Evolutionary conservation across 2,888 invertebrate genomes (phyloP).

Genomic region (Hermaeophaga mercurialis): DNA sequence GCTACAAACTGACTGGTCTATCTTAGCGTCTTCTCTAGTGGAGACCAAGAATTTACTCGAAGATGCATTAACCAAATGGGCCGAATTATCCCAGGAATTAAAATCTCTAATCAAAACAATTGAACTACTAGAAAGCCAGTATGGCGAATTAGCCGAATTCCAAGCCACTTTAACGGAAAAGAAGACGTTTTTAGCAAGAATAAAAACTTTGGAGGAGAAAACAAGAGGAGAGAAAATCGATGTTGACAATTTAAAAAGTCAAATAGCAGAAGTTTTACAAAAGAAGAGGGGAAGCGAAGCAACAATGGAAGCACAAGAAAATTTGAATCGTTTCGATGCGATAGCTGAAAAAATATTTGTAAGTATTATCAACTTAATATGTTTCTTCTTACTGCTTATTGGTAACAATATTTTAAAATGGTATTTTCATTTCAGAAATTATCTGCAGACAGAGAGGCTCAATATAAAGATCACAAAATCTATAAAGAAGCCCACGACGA

Average conservation of each 20-base stretch:
- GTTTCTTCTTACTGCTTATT: background rate
- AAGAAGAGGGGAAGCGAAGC: slow-evolving; percentile 85
- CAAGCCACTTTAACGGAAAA: slow-evolving; percentile 87
- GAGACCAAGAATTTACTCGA: slow-evolving; percentile 88
- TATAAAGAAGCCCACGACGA: slow-evolving; percentile 94
- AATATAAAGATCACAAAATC: slow-evolving; percentile 83
- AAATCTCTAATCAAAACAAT: slow-evolving; percentile 83
- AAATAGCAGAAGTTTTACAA: slow-evolving; percentile 83
- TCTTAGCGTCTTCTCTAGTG: slow-evolving; percentile 83
- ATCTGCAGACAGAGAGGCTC: slow-evolving; percentile 79
- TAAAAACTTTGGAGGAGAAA: slow-evolving; percentile 86
- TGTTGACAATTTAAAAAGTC: slow-evolving; percentile 82
- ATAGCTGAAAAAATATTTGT: slow-evolving; percentile 77
- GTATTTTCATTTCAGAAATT: slow-evolving; percentile 59
- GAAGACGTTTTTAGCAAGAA: slow-evolving; percentile 80
- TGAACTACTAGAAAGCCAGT: slow-evolving; percentile 74
- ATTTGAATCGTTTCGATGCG: slow-evolving; percentile 81
- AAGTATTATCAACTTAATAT: slow-evolving; percentile 28
- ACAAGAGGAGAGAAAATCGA: slow-evolving; percentile 88
- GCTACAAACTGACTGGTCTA: slow-evolving; percentile 90
- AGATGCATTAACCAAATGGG: slow-evolving; percentile 90
- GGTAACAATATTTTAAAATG: background rate
- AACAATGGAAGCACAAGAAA: slow-evolving; percentile 83
- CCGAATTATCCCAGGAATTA: slow-evolving; percentile 86
- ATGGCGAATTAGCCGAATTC: slow-evolving; percentile 74